Evolutionary conservation across 2,888 invertebrate species (phyloP).

Genomic region (Chrysopilus asiliformis): DNA sequence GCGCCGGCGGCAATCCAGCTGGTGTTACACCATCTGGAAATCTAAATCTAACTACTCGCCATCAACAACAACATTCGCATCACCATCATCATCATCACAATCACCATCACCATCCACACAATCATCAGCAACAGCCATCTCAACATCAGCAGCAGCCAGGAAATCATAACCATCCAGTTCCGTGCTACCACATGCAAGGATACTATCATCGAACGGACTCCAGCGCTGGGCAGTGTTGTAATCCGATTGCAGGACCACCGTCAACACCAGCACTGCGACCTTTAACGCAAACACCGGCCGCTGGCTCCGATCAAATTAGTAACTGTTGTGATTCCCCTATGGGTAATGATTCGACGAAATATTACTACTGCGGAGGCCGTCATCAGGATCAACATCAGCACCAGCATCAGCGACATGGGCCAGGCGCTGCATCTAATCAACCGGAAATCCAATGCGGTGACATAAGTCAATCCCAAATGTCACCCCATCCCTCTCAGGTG

Average conservation of each 20-base stretch:
- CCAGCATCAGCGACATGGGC: slow-evolving; percentile 6
- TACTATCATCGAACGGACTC: slow-evolving; percentile 18
- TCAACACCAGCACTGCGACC: neutral
- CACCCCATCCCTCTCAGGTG: slow-evolving; percentile 23
- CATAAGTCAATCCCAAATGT: slow-evolving; percentile 42
- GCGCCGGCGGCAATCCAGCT: neutral
- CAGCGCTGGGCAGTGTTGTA: slow-evolving; percentile 18
- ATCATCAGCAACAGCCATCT: slow-evolving; percentile 3
- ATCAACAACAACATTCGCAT: slow-evolving; percentile 1
- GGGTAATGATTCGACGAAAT: no score
- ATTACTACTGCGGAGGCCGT: neutral
- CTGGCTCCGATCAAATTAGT: neutral
- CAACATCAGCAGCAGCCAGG: slow-evolving; percentile 2
- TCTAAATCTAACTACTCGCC: neutral
- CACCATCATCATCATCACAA: neutral
- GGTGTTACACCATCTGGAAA: neutral
- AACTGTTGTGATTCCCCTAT: no score
- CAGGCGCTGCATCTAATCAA: neutral
- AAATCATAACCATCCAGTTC: slow-evolving; percentile 3
- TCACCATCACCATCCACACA: neutral
- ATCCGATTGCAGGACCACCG: neutral
- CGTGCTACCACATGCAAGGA: slow-evolving; percentile 16
- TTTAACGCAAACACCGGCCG: slow-evolving; percentile 1
- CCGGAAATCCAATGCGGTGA: slow-evolving; percentile 42
- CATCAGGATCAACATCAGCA: slow-evolving; percentile 9